Conservation (phyloP, 2,797 vertebrate species). For the Vultur gryphus region DNA sequence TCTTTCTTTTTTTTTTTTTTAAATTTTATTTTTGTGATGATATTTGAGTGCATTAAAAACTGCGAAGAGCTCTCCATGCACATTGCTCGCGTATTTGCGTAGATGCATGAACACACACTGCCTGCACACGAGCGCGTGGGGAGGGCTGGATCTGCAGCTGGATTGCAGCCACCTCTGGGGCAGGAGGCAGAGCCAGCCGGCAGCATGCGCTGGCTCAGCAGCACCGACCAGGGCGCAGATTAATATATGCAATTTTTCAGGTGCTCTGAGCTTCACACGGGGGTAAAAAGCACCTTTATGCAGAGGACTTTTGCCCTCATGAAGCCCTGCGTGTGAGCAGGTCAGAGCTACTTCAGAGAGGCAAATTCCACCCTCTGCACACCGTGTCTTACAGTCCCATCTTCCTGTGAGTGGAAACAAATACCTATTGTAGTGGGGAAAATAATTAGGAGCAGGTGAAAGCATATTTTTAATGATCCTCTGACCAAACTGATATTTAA, state of each 20-base stretch:
- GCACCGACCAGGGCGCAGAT: rapidly evolving
- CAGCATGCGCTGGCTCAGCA: not conserved
- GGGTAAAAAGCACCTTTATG: not conserved
- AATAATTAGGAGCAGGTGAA: constrained; percentile 59
- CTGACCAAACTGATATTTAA: constrained; percentile 4
- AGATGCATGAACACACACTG: rapidly evolving
- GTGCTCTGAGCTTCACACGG: not conserved
- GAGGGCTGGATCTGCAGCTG: not conserved
- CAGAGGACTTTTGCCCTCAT: not conserved
- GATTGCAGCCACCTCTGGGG: not conserved
- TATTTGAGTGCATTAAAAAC: not conserved
- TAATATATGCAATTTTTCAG: not conserved
- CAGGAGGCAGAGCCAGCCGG: not conserved
- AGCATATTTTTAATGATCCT: constrained; percentile 21
- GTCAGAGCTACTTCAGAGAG: not conserved
- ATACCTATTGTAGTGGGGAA: constrained; percentile 18
- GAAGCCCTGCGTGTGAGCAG: not conserved
- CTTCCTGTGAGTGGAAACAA: constrained; percentile 19
- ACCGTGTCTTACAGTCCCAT: not conserved
- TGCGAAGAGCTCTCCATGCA: rapidly evolving
- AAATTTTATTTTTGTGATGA: not conserved
- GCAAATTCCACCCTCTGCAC: constrained; percentile 31
- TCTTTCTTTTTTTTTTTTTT: not conserved
- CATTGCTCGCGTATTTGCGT: rapidly evolving
- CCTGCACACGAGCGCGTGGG: not conserved